phyloP scores from a whole-genome alignment of 1,140 invertebrate genomes.

The Drosophila santomea region DNA sequence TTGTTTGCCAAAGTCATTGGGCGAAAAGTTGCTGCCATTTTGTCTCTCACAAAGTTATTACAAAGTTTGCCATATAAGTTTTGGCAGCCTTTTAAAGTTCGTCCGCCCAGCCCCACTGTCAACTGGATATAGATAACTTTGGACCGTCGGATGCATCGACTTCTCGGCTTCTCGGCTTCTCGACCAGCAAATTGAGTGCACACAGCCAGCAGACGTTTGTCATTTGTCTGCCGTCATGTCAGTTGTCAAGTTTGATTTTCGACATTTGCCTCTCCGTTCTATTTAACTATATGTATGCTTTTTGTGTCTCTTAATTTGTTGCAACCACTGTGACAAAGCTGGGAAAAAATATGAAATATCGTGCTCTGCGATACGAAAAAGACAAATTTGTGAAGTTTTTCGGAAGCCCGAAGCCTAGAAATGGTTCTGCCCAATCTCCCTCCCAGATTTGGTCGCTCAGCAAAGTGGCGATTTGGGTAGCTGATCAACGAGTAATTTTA shows the following conservation, averaged over 20 bases:
- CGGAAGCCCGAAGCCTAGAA: slow-evolving; percentile 45
- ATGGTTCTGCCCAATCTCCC: slow-evolving; percentile 51
- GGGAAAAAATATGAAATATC: slow-evolving; percentile 47
- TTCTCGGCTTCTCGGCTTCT: slow-evolving; percentile 19
- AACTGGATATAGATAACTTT: slow-evolving; percentile 50
- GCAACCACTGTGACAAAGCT: slow-evolving; percentile 56
- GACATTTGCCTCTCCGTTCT: slow-evolving; percentile 55
- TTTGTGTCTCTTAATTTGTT: slow-evolving; percentile 59
- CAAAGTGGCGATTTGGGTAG: slow-evolving; percentile 29
- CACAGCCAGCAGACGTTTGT: slow-evolving; percentile 70
- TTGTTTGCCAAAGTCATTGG: slow-evolving; percentile 71
- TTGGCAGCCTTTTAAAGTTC: slow-evolving; percentile 50
- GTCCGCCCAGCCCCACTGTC: slow-evolving; percentile 15
- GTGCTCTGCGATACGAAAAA: slow-evolving; percentile 58
- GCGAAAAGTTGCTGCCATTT: slow-evolving; percentile 46
- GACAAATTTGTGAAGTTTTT: slow-evolving; percentile 62
- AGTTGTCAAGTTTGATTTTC: slow-evolving; percentile 81
- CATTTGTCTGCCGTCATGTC: slow-evolving; percentile 83
- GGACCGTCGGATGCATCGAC: slow-evolving; percentile 25
- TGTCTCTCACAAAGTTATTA: slow-evolving; percentile 65
- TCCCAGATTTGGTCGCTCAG: slow-evolving; percentile 3
- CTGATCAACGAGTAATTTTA: not conserved
- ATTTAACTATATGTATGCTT: slow-evolving; percentile 26
- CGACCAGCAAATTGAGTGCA: slow-evolving; percentile 71
- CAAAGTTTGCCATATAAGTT: slow-evolving; percentile 66